phyloP scores from a whole-genome alignment of 1,140 invertebrate genomes.

The Dendrolimus kikuchii region DNA sequence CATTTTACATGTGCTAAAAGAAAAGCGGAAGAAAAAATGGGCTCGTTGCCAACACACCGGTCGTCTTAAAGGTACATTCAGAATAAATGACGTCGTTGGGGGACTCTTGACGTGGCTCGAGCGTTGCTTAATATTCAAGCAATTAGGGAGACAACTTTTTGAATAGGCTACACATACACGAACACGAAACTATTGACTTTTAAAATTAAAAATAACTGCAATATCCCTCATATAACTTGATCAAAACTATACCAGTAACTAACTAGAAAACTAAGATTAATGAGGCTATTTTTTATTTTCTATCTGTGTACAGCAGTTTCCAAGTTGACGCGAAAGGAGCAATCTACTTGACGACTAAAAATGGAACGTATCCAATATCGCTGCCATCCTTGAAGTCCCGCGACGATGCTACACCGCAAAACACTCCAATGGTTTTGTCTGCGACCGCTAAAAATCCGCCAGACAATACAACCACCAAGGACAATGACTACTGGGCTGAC shows the following conservation, averaged over 20 bases:
- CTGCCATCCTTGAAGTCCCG: constrained; percentile 50
- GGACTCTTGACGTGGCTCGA: constrained; percentile 8
- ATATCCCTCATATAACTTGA: no score
- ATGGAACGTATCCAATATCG: constrained; percentile 66
- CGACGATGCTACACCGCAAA: constrained; percentile 36
- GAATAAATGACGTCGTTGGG: constrained; percentile 4
- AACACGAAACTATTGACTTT: no score
- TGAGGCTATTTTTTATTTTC: no score
- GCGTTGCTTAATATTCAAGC: constrained; percentile 22
- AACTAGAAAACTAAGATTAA: no score
- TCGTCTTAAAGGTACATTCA: constrained; percentile 9
- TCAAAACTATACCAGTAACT: no score
- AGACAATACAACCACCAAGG: constrained; percentile 16
- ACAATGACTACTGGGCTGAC: constrained; percentile 36
- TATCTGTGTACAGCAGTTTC: constrained; percentile 28
- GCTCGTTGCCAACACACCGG: constrained; percentile 22
- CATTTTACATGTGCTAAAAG: constrained; percentile 30
- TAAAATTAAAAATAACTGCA: no score
- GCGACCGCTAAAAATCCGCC: constrained; percentile 44
- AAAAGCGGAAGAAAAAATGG: constrained; percentile 23
- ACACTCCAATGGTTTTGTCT: constrained; percentile 48
- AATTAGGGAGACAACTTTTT: constrained; percentile 12
- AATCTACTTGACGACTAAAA: constrained; percentile 64
- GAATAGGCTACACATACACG: not conserved
- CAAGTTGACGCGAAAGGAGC: constrained; percentile 54